Base-by-base conservation (phyloP, 2,797 vertebrate genomes). In the Parotocinclus haroldoi region DNA sequence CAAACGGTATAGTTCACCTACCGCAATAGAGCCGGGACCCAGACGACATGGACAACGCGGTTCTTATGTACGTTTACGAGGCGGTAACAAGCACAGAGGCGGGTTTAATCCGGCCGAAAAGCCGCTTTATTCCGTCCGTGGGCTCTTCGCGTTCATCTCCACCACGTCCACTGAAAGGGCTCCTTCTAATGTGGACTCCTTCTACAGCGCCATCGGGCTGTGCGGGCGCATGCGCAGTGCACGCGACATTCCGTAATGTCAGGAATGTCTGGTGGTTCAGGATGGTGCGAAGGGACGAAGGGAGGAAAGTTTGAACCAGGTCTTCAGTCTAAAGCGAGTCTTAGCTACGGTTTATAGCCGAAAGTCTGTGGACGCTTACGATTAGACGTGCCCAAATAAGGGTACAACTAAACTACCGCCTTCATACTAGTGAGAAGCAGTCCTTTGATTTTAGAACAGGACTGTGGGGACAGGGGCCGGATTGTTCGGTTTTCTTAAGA, bases 181-280 rank as follows among this genome's bases (percentile, higher is more conserved):
- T 17, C 39, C 48, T 16, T 45, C 19, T 58, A 55, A 59, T 48
- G 50, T 50, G 61, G 50, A 69, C 19, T 51, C 19, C 50, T 59
- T 46, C 56, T 57, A 70, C 71, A 59, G 71, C 71, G 74, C 77
- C 77, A 74, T 69, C 64, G 53, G 55, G 61, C 53, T 67, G 12
- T 45, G 18, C 44, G 11, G 4, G 74, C 53, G 67, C 77, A 78
- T 74, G 77, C 71, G 77, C 77, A 73, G 10, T 69, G 63, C 55
- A 13, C 27, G n/a, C 64, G 12, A 58, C 42, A 72, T 68, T 63
- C 71, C 66, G 55, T 50, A 54, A n/a, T n/a, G n/a, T n/a, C n/a
- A n/a, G 27, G 27, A 27, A 27, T 27, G 27, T 27, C 27, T 27
- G 27, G 27, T 27, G 37, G 54, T 45, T n/a, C 39, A 60, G n/a